phyloP scores from a whole-genome alignment of 1,140 invertebrate species.

The Aricia agestis region DNA sequence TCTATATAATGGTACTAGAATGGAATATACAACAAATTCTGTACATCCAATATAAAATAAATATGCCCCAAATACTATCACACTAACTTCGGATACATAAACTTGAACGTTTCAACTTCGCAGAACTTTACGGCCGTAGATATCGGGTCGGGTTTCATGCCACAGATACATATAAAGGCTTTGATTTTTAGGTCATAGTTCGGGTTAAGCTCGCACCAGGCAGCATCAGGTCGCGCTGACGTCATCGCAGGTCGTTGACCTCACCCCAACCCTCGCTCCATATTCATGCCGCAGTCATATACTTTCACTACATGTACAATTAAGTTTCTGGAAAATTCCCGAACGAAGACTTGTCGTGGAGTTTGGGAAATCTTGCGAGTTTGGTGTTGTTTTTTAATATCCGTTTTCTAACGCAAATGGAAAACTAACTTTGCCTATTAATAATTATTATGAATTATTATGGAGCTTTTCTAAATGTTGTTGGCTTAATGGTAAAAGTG shows the following conservation, averaged over 20 bases:
- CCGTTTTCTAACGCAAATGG: too few species aligned
- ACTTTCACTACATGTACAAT: conserved; percentile 4
- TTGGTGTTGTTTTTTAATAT: too few species aligned
- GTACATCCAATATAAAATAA: neutral
- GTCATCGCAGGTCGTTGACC: conserved; percentile 60
- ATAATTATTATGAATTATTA: too few species aligned
- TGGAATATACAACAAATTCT: too few species aligned
- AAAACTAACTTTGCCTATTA: too few species aligned
- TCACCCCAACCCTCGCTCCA: conserved; percentile 43
- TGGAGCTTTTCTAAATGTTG: too few species aligned
- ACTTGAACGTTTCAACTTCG: neutral
- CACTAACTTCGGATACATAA: neutral
- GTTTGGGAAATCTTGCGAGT: neutral
- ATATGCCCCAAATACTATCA: neutral
- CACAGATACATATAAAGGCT: conserved; percentile 18
- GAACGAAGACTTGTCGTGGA: neutral
- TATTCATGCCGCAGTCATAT: conserved; percentile 44
- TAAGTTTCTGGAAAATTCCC: neutral
- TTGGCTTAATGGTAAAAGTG: too few species aligned
- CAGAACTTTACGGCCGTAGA: neutral
- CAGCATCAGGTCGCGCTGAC: conserved; percentile 68
- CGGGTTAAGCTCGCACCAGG: conserved; percentile 63
- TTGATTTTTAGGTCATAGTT: conserved; percentile 58
- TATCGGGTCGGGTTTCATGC: neutral
- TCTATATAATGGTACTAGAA: too few species aligned